A percentile compares a stretch with the other conserved stretches of the same genome.
phyloP scores from a whole-genome alignment of 2,113 vertebrate species.

The Polyodon spathula region DNA sequence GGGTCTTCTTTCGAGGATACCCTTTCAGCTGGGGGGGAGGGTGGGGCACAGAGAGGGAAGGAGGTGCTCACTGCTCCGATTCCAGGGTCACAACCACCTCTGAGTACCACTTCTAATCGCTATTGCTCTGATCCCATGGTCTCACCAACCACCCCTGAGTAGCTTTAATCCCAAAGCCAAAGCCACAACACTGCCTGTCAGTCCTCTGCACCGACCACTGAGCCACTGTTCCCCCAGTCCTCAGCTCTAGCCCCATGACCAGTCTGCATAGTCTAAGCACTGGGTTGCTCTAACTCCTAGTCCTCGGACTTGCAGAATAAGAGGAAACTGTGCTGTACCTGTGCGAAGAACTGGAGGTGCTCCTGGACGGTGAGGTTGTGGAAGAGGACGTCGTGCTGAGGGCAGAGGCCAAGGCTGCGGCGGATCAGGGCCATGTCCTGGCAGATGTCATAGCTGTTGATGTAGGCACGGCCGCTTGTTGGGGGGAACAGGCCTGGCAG shows the following conservation, averaged over 20 bases:
- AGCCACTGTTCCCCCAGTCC: too few relatives aligned
- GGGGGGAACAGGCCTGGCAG: conserved; percentile 78
- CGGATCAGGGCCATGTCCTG: conserved; percentile 88
- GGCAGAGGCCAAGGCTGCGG: conserved; percentile 84
- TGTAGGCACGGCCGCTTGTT: conserved; percentile 73
- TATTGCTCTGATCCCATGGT: too few relatives aligned
- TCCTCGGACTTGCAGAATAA: too few relatives aligned
- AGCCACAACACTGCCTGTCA: too few relatives aligned
- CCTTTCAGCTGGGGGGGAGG: conserved; percentile 74
- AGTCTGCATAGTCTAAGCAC: too few relatives aligned
- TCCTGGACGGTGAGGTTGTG: conserved; percentile 87
- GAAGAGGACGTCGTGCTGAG: conserved; percentile 87
- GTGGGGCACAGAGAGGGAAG: not conserved
- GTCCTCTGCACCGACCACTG: too few relatives aligned
- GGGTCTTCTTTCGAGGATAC: conserved; percentile 64
- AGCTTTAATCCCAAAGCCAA: too few relatives aligned
- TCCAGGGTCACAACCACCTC: not conserved
- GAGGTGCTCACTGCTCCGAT: not conserved
- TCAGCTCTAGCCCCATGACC: too few relatives aligned
- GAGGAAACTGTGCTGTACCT: too few relatives aligned
- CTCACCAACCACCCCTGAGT: too few relatives aligned
- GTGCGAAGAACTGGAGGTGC: conserved; percentile 82
- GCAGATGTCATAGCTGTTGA: conserved; percentile 83
- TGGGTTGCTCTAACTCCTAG: too few relatives aligned
- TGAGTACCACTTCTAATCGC: too few relatives aligned